Base-by-base conservation (phyloP, 2,797 vertebrate genomes). In the Paedocypris micromegethes region DNA sequence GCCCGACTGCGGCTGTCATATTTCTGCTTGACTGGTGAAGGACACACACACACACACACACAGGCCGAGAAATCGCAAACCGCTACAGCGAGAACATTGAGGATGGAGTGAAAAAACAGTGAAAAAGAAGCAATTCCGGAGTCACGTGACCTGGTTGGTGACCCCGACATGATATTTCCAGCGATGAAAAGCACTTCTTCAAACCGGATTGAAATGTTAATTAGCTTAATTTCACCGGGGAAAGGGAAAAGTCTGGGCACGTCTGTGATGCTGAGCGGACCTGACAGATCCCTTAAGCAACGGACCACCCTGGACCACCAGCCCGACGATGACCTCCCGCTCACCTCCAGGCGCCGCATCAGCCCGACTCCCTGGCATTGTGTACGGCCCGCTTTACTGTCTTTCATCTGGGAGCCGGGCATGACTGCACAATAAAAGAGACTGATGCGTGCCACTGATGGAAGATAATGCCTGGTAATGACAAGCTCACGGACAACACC, bases 221-320 rank as follows among this genome's bases (percentile, higher is more conserved):
- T 23, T 23, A 23, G 23, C 23, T 23, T 23, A 23, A 23, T 23
- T 23, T 23, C 23, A 23, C 23, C 23, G 23, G 23, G 23, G 23
- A 23, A 23, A 23, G 23, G 23, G 23, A 23, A 23, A 23, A 23
- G 23, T 23, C 23, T 23, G 23, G 23, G 23, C 23, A 23, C 23
- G 23, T 23, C 23, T 23, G 23, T 77, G 73, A 77, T 56, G 67
- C 45, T 77, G 66, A 77, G 58, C 5, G 39, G n/a, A 67, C 62
- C 61, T 72, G 78, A 79, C 78, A 79, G 72, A 60, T 73, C 56
- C 67, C 68, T 76, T 70, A 70, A 72, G 75, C 63, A 52, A n/a
- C 50, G 56, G 66, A 74, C 65, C 52, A 56, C 59, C 23, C 23
- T 23, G 23, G 23, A 23, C 23, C 64, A 57, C 51, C 69, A 68